Conservation (phyloP, 2,888 invertebrate genomes). For the Brachylomia viminalis region DNA sequence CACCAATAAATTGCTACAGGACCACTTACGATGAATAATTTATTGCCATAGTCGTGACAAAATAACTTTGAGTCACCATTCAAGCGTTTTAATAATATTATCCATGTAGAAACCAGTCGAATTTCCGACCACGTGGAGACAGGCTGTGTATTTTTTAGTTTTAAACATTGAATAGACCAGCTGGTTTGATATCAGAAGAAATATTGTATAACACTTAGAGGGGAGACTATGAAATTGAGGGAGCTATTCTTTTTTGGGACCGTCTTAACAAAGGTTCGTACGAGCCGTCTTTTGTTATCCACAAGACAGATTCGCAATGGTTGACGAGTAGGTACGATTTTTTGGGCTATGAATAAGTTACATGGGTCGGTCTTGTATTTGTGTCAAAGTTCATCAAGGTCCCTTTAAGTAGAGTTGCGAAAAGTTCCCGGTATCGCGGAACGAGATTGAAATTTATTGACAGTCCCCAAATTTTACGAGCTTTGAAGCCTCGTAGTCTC, state of each 20-base stretch:
- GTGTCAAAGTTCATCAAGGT: constrained; percentile 86
- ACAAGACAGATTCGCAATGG: constrained; percentile 83
- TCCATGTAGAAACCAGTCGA: constrained; percentile 72
- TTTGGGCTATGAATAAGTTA: constrained; percentile 73
- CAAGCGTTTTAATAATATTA: constrained; percentile 67
- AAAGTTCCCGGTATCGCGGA: constrained; percentile 40
- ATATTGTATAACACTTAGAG: constrained; percentile 84
- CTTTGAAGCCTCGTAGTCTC: constrained; percentile 32
- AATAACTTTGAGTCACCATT: constrained; percentile 65
- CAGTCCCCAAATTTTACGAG: constrained; percentile 42
- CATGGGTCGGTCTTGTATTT: constrained; percentile 77
- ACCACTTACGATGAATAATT: constrained; percentile 67
- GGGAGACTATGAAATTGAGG: constrained; percentile 83
- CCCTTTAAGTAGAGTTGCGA: constrained; percentile 59
- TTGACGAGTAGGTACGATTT: constrained; percentile 69
- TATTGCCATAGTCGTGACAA: constrained; percentile 70
- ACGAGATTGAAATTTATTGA: constrained; percentile 53
- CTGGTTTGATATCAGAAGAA: constrained; percentile 85
- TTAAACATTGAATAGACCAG: constrained; percentile 86
- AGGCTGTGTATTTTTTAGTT: constrained; percentile 69
- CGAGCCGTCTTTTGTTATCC: constrained; percentile 77
- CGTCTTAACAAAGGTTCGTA: constrained; percentile 74
- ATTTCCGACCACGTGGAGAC: constrained; percentile 86
- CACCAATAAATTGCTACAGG: constrained; percentile 66
- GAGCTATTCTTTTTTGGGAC: constrained; percentile 77